Conservation (phyloP, 2,888 invertebrate genomes). For the Trachelus stipa region DNA sequence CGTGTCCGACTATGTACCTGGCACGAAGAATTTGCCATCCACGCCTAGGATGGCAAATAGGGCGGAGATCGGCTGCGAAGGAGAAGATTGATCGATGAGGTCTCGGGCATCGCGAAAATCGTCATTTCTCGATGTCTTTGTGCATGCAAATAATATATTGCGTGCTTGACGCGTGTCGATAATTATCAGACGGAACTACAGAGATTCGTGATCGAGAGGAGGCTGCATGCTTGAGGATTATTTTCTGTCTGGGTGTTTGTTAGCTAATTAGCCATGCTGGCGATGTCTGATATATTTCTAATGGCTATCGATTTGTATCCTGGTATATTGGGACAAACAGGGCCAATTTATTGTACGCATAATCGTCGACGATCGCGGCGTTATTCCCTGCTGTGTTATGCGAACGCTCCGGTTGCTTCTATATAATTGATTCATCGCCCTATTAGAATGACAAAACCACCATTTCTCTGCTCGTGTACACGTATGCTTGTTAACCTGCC, state of each 20-base stretch:
- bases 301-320: background rate
- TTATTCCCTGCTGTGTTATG: slow-evolving; percentile 54
- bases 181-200: background rate
- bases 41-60: slow-evolving; percentile 39
- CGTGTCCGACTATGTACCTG: slow-evolving; percentile 25
- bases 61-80: slow-evolving; percentile 42
- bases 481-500: slow-evolving; percentile 19
- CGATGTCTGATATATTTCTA: background rate
- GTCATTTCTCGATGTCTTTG: background rate
- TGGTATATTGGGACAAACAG: background rate
- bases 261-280: background rate
- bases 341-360: slow-evolving; percentile 59
- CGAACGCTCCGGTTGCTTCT: slow-evolving; percentile 50
- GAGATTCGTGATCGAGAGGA: background rate
- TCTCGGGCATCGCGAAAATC: background rate
- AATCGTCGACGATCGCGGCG: slow-evolving; percentile 59
- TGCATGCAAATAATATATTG: background rate
- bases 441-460: slow-evolving; percentile 62
- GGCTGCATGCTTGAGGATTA: background rate
- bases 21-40: slow-evolving; percentile 46
- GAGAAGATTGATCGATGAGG: background rate
- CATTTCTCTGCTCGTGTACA: slow-evolving; percentile 39
- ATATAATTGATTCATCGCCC: slow-evolving; percentile 61
- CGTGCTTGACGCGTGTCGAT: background rate
- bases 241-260: background rate